Evolutionary conservation across 2,797 vertebrate species (phyloP).

Genomic region (Oreonectes daqikongensis): DNA sequence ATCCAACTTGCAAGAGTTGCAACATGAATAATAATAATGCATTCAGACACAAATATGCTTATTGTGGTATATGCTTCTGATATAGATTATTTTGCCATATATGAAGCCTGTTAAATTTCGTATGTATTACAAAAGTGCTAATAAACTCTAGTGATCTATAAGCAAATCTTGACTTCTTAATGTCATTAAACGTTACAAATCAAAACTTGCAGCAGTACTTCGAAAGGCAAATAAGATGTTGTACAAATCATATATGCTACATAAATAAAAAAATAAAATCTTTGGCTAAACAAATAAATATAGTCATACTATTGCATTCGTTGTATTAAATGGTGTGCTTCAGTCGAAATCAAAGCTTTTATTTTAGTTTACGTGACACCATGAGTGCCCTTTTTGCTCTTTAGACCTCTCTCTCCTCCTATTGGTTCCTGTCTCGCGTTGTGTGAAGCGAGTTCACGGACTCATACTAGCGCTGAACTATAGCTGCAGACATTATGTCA

Average conservation of each 20-base stretch:
- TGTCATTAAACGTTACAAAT: not conserved
- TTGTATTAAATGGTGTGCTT: not conserved
- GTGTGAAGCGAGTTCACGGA: not conserved
- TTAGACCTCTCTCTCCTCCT: slow-evolving; percentile 60
- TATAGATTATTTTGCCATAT: not conserved
- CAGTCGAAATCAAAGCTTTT: not conserved
- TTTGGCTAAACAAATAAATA: not conserved
- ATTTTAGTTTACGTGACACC: not conserved
- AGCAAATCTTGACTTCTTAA: no score
- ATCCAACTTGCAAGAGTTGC: no score
- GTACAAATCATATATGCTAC: not conserved
- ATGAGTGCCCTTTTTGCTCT: not conserved
- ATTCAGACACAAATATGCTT: not conserved
- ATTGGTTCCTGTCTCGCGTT: slow-evolving; percentile 55
- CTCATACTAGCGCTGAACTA: not conserved
- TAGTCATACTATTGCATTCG: not conserved
- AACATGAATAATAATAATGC: slow-evolving; percentile 21
- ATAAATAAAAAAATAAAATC: not conserved
- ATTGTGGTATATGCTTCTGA: not conserved
- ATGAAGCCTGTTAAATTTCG: not conserved
- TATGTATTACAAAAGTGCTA: no score
- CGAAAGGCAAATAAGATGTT: no score
- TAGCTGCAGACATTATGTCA: not conserved
- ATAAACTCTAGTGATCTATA: no score
- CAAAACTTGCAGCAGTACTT: not conserved